Evolutionary conservation across 2,113 vertebrate species (phyloP).

Genomic region (Dasypus novemcinctus): DNA sequence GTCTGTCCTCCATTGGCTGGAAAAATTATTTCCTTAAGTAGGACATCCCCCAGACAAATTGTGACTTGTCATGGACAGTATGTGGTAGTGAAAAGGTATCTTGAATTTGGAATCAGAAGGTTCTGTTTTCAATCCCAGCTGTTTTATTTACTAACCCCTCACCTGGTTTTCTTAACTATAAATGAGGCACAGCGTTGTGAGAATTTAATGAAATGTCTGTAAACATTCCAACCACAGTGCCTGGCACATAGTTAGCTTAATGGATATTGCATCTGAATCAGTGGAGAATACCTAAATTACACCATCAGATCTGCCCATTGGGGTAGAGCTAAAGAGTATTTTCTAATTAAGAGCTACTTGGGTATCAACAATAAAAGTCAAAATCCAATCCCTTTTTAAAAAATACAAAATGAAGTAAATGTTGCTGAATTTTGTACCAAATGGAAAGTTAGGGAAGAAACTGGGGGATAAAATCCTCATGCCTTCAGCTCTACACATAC

Average conservation of each 20-base stretch:
- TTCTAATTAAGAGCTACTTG: slow-evolving; percentile 49
- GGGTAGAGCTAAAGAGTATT: slow-evolving; percentile 34
- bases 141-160: neutral
- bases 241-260: slow-evolving; percentile 46
- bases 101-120: neutral
- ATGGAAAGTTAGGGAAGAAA: neutral
- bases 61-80: neutral
- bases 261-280: slow-evolving; percentile 29
- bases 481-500: neutral
- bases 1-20: neutral
- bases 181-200: neutral
- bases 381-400: slow-evolving; percentile 38
- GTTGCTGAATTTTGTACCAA: slow-evolving; percentile 38
- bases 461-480: neutral
- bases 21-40: neutral
- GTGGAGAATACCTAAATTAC: slow-evolving; percentile 42
- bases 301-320: neutral
- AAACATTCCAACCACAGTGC: neutral
- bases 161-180: neutral
- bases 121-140: neutral
- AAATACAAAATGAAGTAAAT: slow-evolving; percentile 17
- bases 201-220: slow-evolving; percentile 33
- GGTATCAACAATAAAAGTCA: slow-evolving; percentile 44
- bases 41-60: neutral
- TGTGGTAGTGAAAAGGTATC: neutral